phyloP scores from a whole-genome alignment of 92 coral and sea anemone species.

The Epizoanthus fatuus region DNA sequence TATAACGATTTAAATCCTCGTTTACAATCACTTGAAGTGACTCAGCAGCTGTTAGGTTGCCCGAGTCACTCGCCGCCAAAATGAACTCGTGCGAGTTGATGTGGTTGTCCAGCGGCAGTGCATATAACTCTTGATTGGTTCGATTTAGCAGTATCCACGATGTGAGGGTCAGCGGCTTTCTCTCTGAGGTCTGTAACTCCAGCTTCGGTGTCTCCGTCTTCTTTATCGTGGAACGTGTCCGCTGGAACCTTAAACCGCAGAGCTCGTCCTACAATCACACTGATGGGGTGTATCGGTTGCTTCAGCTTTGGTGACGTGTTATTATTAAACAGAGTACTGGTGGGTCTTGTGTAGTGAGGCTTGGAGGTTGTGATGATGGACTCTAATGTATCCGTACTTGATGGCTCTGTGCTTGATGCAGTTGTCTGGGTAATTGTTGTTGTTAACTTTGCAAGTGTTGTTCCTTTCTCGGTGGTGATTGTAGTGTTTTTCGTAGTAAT shows the following conservation, averaged over 20 bases:
- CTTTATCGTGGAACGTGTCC: constrained; percentile 76
- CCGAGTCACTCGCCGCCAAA: constrained; percentile 71
- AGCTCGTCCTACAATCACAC: background rate
- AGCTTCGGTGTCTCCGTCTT: constrained; percentile 78
- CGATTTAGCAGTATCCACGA: constrained; percentile 79
- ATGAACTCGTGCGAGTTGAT: constrained; percentile 43
- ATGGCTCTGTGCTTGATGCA: no score
- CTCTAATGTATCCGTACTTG: no score
- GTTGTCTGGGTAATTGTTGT: no score
- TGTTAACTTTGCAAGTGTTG: no score
- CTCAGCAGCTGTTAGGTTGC: constrained; percentile 66
- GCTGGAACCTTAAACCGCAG: constrained; percentile 51
- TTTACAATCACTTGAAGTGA: constrained; percentile 68
- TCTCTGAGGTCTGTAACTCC: constrained; percentile 54
- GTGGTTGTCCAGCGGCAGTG: constrained; percentile 57
- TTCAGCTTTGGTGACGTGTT: no score
- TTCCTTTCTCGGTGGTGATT: no score
- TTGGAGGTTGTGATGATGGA: no score
- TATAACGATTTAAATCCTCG: constrained; percentile 59
- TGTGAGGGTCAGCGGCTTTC: constrained; percentile 51
- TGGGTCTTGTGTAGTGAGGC: no score
- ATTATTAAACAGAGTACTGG: no score
- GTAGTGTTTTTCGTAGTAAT: no score
- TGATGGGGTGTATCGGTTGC: background rate
- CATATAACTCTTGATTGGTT: constrained; percentile 69